These are phyloP conservation scores for Aphyosemion australe DNA, from an alignment of 2,113 vertebrate species.

Conservation along the genomic window DNA sequence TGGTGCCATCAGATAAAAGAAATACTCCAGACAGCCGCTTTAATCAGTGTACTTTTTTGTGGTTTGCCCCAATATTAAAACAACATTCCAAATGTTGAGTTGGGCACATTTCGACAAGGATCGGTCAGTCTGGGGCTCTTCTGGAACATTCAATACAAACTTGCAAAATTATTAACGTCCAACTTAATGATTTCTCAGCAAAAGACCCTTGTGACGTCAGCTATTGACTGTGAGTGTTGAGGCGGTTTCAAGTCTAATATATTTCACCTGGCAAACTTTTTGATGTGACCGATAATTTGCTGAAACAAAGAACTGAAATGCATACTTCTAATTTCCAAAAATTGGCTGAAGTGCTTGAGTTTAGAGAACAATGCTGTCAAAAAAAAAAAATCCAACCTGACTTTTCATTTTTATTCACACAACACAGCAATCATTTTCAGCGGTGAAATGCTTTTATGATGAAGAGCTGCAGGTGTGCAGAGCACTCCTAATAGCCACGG, in stretches of 20 bases:
- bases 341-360: background rate
- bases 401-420: background rate
- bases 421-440: background rate
- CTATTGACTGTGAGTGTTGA: background rate
- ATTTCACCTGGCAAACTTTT: too few species aligned
- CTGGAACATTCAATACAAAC: too few species aligned
- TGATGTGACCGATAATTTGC: background rate
- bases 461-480: conserved; percentile 2
- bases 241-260: background rate
- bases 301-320: background rate
- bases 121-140: too few species aligned
- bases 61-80: too few species aligned
- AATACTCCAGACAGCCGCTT: too few species aligned
- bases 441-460: background rate
- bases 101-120: too few species aligned
- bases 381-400: background rate
- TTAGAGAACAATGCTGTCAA: background rate
- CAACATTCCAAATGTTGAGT: too few species aligned
- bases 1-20: too few species aligned
- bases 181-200: background rate
- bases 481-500: background rate
- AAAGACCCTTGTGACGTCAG: background rate
- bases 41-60: too few species aligned
- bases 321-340: background rate
- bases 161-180: background rate